A percentile compares a stretch with the other conserved stretches of the same genome.
Evolutionary conservation across 2,888 invertebrate species (phyloP).

Genomic region (Calliopum simillimum): DNA sequence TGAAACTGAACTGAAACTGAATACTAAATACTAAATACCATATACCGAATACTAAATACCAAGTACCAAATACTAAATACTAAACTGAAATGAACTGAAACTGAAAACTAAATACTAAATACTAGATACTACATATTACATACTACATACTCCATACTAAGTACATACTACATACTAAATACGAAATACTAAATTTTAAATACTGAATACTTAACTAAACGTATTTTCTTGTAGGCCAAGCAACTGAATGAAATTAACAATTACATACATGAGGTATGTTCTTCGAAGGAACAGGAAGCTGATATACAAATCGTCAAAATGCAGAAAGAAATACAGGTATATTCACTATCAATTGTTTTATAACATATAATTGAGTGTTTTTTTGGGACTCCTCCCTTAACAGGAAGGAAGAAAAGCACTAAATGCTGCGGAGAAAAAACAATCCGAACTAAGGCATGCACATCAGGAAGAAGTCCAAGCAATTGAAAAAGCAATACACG

Average conservation of each 20-base stretch:
- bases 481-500: slow-evolving; percentile 34
- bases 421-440: slow-evolving; percentile 35
- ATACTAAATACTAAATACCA: too few species aligned
- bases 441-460: slow-evolving; percentile 37
- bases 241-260: slow-evolving; percentile 37
- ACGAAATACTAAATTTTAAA: too few species aligned
- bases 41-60: too few species aligned
- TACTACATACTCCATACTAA: too few species aligned
- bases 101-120: too few species aligned
- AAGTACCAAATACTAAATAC: too few species aligned
- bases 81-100: too few species aligned
- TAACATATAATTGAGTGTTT: neutral
- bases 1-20: too few species aligned
- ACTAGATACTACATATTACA: too few species aligned
- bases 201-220: too few species aligned
- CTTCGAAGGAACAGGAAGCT: slow-evolving; percentile 9
- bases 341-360: neutral
- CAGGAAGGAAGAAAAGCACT: slow-evolving; percentile 40
- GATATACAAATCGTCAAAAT: slow-evolving; percentile 37
- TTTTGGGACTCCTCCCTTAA: neutral
- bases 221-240: slow-evolving; percentile 30
- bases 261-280: slow-evolving; percentile 40
- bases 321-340: slow-evolving; percentile 43
- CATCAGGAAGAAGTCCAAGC: slow-evolving; percentile 33
- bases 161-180: too few species aligned